Conservation (phyloP, 2,797 vertebrate genomes). For the Melanogrammus aeglefinus region DNA sequence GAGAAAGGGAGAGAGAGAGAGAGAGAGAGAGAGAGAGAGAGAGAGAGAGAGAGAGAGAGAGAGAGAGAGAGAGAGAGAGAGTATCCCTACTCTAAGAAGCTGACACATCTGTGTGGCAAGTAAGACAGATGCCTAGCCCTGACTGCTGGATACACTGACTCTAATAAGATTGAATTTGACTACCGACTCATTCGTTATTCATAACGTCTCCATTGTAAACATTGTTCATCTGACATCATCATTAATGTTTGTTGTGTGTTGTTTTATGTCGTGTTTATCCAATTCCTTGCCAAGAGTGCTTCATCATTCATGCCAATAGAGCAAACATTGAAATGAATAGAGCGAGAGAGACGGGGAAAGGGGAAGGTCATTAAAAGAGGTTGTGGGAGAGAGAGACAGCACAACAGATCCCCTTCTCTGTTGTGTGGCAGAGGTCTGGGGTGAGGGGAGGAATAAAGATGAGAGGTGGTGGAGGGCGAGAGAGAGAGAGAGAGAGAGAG, state of each 20-base stretch:
- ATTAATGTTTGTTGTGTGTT: background rate
- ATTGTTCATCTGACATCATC: background rate
- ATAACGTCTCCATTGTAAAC: background rate
- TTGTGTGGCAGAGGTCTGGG: background rate
- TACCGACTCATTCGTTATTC: background rate
- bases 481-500: background rate
- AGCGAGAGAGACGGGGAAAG: background rate
- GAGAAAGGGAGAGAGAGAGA: background rate
- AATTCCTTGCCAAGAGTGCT: background rate
- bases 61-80: background rate
- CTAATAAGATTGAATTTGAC: background rate
- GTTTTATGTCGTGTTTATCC: background rate
- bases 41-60: background rate
- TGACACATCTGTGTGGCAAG: background rate
- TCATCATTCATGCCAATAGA: background rate
- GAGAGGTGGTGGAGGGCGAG: background rate
- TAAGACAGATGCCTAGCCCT: background rate
- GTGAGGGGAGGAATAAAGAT: constrained; percentile 4
- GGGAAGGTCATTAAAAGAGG: background rate
- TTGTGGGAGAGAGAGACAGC: background rate
- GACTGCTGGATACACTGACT: background rate
- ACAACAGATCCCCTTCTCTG: background rate
- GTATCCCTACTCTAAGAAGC: background rate
- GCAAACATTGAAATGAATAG: background rate
- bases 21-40: background rate